Percentiles rank a stretch among this genome's conserved stretches.
Conservation (phyloP, 2,888 invertebrate species). For the Neoaliturus tenellus region DNA sequence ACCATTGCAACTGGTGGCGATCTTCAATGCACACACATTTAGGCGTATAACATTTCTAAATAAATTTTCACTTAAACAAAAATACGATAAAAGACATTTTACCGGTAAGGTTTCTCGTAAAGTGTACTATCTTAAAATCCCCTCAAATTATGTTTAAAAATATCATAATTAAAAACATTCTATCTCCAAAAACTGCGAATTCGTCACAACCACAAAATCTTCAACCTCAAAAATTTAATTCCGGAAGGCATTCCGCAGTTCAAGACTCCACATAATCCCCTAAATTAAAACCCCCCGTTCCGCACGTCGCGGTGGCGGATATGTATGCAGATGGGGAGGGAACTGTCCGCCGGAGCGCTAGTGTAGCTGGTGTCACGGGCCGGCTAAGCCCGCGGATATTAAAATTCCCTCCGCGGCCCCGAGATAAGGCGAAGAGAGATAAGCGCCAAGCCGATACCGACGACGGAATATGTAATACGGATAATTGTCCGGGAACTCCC, state of each 20-base stretch:
- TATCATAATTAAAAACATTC: too few species aligned
- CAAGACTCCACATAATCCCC: conserved; percentile 17
- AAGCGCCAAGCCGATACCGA: conserved; percentile 37
- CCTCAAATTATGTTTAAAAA: too few species aligned
- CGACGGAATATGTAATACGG: conserved; percentile 33
- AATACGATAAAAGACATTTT: too few species aligned
- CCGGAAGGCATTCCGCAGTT: neutral
- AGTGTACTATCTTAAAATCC: too few species aligned
- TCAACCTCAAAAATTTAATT: neutral
- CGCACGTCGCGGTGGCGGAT: neutral
- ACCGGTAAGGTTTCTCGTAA: too few species aligned
- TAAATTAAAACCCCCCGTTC: conserved; percentile 26
- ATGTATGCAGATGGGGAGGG: conserved; percentile 25
- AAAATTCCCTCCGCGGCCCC: conserved; percentile 37
- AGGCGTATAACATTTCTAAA: too few species aligned
- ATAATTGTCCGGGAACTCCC: neutral
- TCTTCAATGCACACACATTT: too few species aligned
- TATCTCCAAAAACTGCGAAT: too few species aligned
- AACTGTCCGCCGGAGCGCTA: conserved; percentile 30
- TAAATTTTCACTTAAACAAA: too few species aligned
- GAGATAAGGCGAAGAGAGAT: conserved; percentile 33
- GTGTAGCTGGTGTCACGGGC: conserved; percentile 48
- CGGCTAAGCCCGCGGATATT: conserved; percentile 40
- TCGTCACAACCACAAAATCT: too few species aligned
- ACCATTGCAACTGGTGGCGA: too few species aligned